Base-by-base conservation (phyloP, 1,140 invertebrate species). In the Frieseomelitta varia region DNA sequence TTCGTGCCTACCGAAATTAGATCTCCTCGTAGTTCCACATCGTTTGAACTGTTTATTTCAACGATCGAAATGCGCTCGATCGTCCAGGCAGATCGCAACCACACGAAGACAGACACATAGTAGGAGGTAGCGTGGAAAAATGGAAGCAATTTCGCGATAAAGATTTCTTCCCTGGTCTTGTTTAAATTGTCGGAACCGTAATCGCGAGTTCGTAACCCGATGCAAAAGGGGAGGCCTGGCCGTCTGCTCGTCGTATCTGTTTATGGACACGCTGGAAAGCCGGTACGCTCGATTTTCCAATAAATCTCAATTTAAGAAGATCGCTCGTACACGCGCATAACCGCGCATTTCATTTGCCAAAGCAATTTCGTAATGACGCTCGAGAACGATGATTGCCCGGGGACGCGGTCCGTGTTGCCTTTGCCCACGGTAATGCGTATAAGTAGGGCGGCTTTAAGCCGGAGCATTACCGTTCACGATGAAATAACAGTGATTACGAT, bases 401-500 rank as follows among this genome's bases (percentile, higher is more conserved):
- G 89, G 90, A 87, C 61, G n/a, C 51, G 84, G 34, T 12, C n/a
- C 69, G 47, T 67, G 84, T 79, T 81, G 87, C 88, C 88, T 89
- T 84, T 89, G 78, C 88, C 87, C 90, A 88, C 8, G 91, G 92
- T 93, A 93, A 93, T 93, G 85, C 90, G 88, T 89, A 88, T 91
- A 94, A 93, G 93, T 94, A 92, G 92, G 92, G 88, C 91, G 91
- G 88, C 90, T 90, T 91, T 88, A 90, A 92, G 91, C 86, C 89
- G 90, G 91, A 89, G 91, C 92, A 93, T 94, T 93, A 94, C 92
- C 89, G 91, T 91, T 86, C 90, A 91, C 90, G 93, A 93, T 92
- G 88, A 92, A 94, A 94, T 94, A 94, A 94, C 93, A 93, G 92
- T 93, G 92, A 94, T 94, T 93, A 93, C 88, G 79, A 27, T 87